phyloP scores from a whole-genome alignment of 1,140 invertebrate genomes.

The Trachymyrmex septentrionalis region DNA sequence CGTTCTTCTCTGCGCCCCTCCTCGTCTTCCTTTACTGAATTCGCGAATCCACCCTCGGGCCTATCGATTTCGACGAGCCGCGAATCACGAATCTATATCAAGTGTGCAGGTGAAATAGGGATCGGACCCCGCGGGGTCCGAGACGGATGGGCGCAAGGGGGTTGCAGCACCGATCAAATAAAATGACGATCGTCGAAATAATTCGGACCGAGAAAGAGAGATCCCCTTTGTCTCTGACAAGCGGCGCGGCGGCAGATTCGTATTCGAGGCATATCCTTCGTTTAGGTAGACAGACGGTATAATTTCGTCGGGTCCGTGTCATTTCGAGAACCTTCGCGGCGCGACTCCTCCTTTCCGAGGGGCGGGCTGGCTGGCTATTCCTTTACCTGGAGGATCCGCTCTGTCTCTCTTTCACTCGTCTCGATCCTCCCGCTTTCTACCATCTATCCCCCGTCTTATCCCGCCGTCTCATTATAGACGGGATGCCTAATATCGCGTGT shows the following conservation, averaged over 20 bases:
- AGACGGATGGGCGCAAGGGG: constrained; percentile 7
- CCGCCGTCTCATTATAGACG: constrained; percentile 73
- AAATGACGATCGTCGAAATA: constrained; percentile 61
- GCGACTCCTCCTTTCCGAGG: constrained; percentile 62
- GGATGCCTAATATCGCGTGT: constrained; percentile 73
- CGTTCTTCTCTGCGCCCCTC: background rate
- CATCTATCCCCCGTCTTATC: background rate
- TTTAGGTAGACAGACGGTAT: constrained; percentile 74
- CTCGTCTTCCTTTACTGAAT: background rate
- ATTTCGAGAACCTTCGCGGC: constrained; percentile 67
- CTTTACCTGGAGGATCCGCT: constrained; percentile 47
- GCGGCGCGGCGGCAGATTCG: constrained; percentile 50
- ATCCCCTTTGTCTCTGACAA: constrained; percentile 64
- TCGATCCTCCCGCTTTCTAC: constrained; percentile 26
- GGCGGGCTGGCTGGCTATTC: constrained; percentile 34
- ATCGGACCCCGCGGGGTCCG: constrained; percentile 39
- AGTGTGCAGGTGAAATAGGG: constrained; percentile 53
- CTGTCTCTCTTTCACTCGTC: constrained; percentile 50
- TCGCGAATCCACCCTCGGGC: constrained; percentile 35
- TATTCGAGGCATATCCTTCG: constrained; percentile 66
- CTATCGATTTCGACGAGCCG: constrained; percentile 47
- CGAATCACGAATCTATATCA: constrained; percentile 59
- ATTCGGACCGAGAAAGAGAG: constrained; percentile 18
- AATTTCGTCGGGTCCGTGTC: constrained; percentile 74
- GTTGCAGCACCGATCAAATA: constrained; percentile 43